Conservation (phyloP, 2,113 vertebrate species). For the Mungos mungo region DNA sequence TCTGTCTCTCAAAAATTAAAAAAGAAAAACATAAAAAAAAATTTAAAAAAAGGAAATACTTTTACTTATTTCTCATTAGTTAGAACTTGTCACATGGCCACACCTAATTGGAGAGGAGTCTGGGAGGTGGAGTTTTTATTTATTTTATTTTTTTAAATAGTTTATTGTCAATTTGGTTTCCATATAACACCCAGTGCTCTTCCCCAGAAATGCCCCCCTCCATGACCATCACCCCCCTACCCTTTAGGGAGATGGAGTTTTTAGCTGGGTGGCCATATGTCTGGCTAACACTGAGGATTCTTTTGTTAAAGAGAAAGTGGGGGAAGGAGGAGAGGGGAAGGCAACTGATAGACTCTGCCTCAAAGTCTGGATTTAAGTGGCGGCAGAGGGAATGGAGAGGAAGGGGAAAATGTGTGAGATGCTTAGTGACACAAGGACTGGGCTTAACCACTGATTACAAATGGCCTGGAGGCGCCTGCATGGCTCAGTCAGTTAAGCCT, state of each 20-base stretch:
- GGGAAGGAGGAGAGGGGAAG: neutral
- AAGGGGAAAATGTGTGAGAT: neutral
- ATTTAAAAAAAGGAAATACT: neutral
- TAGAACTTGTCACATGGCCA: neutral
- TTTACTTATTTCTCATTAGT: constrained; percentile 33
- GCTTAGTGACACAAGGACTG: neutral
- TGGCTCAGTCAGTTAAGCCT: too few relatives aligned
- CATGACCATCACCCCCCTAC: too few relatives aligned
- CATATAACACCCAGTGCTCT: too few relatives aligned
- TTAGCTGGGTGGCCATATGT: neutral
- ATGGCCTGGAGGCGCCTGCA: neutral
- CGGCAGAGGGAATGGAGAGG: neutral
- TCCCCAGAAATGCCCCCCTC: too few relatives aligned
- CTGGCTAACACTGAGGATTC: neutral
- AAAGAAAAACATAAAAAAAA: too few relatives aligned
- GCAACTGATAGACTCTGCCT: neutral
- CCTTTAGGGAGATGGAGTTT: too few relatives aligned
- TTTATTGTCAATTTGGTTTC: too few relatives aligned
- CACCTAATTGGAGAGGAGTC: neutral
- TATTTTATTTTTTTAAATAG: too few relatives aligned
- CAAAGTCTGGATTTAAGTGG: neutral
- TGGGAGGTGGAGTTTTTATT: neutral
- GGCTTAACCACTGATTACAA: neutral
- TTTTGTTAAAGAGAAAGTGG: neutral
- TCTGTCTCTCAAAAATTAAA: too few relatives aligned